phyloP scores from a whole-genome alignment of 2,113 vertebrate genomes.

The Eonycteris spelaea region DNA sequence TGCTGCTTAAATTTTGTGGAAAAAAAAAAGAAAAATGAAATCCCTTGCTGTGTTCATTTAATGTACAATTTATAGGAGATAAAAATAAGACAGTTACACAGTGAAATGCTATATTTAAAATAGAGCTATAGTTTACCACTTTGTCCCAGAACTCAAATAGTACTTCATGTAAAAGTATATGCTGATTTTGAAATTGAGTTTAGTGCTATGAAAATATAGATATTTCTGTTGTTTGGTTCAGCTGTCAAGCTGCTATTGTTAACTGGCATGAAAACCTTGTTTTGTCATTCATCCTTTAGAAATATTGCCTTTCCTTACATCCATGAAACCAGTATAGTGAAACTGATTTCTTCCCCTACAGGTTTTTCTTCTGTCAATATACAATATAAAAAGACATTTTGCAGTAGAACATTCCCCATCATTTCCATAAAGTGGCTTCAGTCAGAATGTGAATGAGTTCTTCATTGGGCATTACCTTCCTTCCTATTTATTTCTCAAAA shows the following conservation, averaged over 20 bases:
- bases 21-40: not conserved
- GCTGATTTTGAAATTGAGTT: conserved; percentile 2
- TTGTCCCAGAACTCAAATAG: not conserved
- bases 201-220: not conserved
- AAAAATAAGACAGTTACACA: not conserved
- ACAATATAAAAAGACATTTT: not conserved
- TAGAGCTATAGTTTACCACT: not conserved
- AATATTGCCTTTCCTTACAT: not conserved
- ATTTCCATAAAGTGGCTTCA: not conserved
- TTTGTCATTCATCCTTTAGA: conserved; percentile 9
- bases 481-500: not conserved
- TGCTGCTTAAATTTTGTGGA: not conserved
- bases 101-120: not conserved
- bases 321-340: not conserved
- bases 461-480: not conserved
- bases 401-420: not conserved
- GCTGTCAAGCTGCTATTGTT: not conserved
- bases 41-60: not conserved
- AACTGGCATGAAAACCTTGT: not conserved
- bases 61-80: not conserved
- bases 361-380: not conserved
- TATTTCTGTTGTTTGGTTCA: not conserved
- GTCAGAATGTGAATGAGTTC: not conserved
- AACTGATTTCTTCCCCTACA: not conserved
- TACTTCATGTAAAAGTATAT: not conserved